Percentiles rank a stretch among this genome's conserved stretches.
These are phyloP conservation scores for Lamproptera curius DNA, from an alignment of 2,888 invertebrate species.

Conservation along the genomic window DNA sequence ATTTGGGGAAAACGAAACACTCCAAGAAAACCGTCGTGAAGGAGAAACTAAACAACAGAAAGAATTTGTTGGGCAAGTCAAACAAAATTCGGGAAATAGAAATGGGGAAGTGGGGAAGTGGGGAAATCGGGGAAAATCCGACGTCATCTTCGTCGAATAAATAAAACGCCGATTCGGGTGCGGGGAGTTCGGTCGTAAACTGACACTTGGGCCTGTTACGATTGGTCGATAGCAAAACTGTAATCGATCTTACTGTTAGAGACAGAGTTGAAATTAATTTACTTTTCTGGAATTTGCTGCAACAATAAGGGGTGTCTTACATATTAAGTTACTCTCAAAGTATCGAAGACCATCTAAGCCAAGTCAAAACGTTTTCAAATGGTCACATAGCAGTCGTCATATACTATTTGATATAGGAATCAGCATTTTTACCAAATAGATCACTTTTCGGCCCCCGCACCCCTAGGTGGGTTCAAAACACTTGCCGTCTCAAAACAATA, in stretches of 20 bases:
- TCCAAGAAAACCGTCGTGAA: constrained; percentile 26
- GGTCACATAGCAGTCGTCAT: too few relatives aligned
- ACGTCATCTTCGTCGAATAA: constrained; percentile 16
- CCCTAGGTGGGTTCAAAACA: constrained; percentile 25
- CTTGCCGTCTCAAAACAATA: constrained; percentile 4
- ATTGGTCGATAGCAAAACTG: too few relatives aligned
- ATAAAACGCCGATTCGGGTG: constrained; percentile 6
- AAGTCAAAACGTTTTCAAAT: too few relatives aligned
- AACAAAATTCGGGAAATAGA: constrained; percentile 30
- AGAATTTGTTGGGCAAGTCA: constrained; percentile 48
- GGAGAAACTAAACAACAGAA: constrained; percentile 30
- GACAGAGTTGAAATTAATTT: too few relatives aligned
- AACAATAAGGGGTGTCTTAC: too few relatives aligned
- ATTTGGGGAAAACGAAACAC: constrained; percentile 5
- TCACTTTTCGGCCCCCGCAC: background rate
- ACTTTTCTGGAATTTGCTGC: too few relatives aligned
- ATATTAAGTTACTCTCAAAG: too few relatives aligned
- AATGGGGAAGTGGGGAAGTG: constrained; percentile 19
- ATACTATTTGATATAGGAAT: too few relatives aligned
- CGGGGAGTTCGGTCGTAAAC: background rate
- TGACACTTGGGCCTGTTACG: too few relatives aligned
- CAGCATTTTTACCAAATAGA: too few relatives aligned
- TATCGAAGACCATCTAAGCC: too few relatives aligned
- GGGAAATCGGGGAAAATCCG: constrained; percentile 19
- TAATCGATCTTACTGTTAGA: too few relatives aligned